Evolutionary conservation across 2,113 vertebrate genomes (phyloP), one percentile per base, ranked within the genome.

Genomic region (Spilogale gracilis): DNA sequence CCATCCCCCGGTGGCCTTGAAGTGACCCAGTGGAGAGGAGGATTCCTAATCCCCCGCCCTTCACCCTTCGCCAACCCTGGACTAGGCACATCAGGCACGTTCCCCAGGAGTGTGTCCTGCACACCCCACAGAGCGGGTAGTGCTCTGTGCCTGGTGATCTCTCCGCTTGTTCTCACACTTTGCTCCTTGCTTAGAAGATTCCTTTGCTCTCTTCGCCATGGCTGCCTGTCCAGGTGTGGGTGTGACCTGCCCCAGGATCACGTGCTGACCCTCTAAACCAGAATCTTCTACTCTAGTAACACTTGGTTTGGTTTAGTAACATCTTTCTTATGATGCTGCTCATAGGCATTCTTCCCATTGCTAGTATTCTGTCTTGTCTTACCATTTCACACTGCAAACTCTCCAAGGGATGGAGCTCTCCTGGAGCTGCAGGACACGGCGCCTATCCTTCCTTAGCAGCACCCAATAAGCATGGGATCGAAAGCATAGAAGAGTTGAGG

Each of bases 21-120:
- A 38, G 27, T 85, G 38, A 80, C 30, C 18, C 50, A 61, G 48
- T 43, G 32, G 56, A 87, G 56, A 78, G 4, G 7, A 93, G 6
- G 43, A 43, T 52, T 69, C 5, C 6, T 74, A 25, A n/a, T 54
- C 20, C 43, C 25, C 14, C 27, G 30, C 3, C 16, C 12, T 6
- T 50, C 12, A 18, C 38, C 23, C 11, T 89, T 5, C 17, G 30
- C 21, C 21, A 10, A 3, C 25, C n/a, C 25, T 43, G 60, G 54
- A 9, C 9, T 80, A 65, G 20, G 30, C 16, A 9, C 8, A 32
- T 45, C 93, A 25, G 80, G 7, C n/a, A 4, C 18, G 12, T 23
- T 18, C 9, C 3, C 0, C 0, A 18, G 21, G 10, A 56, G 2
- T 9, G 9, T 1, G 9, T 14, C 2, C 0, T 30, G 7, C 0